Conservation (phyloP, 2,888 invertebrate genomes). For the Dexiosoma caninum region DNA sequence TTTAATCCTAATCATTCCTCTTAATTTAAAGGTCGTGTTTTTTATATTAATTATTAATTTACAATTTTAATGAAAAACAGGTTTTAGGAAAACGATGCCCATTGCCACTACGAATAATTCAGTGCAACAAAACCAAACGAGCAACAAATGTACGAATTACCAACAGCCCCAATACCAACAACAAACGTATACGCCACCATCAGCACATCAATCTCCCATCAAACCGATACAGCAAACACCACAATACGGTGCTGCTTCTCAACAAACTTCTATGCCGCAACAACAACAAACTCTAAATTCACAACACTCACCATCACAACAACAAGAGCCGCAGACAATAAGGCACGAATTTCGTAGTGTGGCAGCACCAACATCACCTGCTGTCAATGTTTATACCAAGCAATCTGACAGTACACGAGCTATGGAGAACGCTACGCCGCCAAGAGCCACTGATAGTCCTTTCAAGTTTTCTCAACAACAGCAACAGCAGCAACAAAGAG, state of each 20-base stretch:
- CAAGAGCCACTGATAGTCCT: constrained; percentile 66
- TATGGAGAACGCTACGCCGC: constrained; percentile 51
- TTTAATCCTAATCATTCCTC: background rate
- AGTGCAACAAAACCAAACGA: constrained; percentile 57
- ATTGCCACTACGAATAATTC: constrained; percentile 50
- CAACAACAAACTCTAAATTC: constrained; percentile 62
- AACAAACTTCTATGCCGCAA: constrained; percentile 43
- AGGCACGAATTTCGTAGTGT: constrained; percentile 73
- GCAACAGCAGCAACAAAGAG: constrained; percentile 61
- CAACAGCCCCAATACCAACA: constrained; percentile 67
- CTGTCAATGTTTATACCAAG: constrained; percentile 71
- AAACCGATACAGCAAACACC: constrained; percentile 49
- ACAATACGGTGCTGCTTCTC: constrained; percentile 21
- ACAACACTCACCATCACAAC: constrained; percentile 60
- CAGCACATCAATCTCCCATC: constrained; percentile 38
- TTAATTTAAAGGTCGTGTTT: background rate
- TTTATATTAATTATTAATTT: background rate
- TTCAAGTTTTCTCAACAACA: constrained; percentile 66
- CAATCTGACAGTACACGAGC: constrained; percentile 72
- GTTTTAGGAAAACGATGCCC: constrained; percentile 62
- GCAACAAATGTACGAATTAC: constrained; percentile 60
- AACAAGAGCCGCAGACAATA: constrained; percentile 61
- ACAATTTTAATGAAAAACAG: constrained; percentile 6
- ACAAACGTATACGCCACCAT: constrained; percentile 64
- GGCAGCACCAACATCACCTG: constrained; percentile 71